phyloP scores from a whole-genome alignment of 2,888 invertebrate species.

The Electrophaes corylata region DNA sequence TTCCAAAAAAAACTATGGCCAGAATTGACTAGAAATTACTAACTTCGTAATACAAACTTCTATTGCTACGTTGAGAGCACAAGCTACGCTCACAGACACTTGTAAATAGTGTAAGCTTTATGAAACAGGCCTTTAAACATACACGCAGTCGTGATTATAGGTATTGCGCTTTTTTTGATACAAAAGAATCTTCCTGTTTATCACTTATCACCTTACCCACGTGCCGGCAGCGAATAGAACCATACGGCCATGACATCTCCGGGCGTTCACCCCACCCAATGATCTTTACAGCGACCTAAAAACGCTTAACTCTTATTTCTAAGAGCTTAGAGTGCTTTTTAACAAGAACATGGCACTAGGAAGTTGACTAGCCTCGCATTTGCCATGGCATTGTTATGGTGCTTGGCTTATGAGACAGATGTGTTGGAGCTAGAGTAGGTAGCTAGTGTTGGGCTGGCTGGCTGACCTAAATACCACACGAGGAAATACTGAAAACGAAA shows the following conservation, averaged over 20 bases:
- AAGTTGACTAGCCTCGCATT: constrained; percentile 22
- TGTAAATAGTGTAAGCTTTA: background rate
- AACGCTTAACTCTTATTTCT: constrained; percentile 53
- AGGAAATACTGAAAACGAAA: constrained; percentile 31
- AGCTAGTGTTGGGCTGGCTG: too few relatives aligned
- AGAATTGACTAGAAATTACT: too few relatives aligned
- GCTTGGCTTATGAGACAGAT: constrained; percentile 25
- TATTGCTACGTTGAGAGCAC: background rate
- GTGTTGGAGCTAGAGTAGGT: constrained; percentile 21
- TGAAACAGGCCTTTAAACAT: background rate
- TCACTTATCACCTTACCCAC: constrained; percentile 53
- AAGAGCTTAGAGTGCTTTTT: constrained; percentile 45
- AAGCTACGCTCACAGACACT: background rate
- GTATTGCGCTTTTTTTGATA: constrained; percentile 1
- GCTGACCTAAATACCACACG: constrained; percentile 34
- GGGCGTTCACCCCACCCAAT: constrained; percentile 72
- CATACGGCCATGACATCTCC: constrained; percentile 70
- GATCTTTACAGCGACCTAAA: constrained; percentile 67
- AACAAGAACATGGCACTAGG: constrained; percentile 17
- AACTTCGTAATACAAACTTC: background rate
- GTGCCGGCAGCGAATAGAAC: constrained; percentile 45
- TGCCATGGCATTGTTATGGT: constrained; percentile 38
- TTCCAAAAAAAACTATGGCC: too few relatives aligned
- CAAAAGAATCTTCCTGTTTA: constrained; percentile 39
- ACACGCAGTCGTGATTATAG: background rate